These are phyloP conservation scores for Trichomalopsis sarcophagae DNA, from an alignment of 1,140 invertebrate species.

Conservation along the genomic window DNA sequence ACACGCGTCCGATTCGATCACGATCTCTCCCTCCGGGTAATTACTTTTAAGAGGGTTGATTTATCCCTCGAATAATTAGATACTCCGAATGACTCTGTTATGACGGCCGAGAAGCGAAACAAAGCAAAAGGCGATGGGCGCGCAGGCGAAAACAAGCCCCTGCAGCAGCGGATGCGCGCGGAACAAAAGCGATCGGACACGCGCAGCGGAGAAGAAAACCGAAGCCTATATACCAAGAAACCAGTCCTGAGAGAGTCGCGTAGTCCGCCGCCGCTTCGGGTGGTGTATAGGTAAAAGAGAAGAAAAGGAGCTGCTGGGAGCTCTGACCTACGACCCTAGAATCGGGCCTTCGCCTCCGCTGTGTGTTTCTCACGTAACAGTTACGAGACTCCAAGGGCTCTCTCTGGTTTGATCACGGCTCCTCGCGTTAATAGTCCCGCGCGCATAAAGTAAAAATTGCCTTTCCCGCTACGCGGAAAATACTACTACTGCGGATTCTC, in stretches of 20 bases:
- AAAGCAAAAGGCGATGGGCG: not conserved
- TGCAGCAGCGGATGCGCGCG: too few species aligned
- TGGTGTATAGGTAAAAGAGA: slow-evolving; percentile 54
- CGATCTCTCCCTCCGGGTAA: not conserved
- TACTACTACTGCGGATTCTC: not conserved
- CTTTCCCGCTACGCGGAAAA: not conserved
- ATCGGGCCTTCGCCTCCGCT: slow-evolving; percentile 66
- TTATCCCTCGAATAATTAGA: not conserved
- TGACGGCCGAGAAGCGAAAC: not conserved
- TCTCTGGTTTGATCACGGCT: not conserved
- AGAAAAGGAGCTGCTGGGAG: slow-evolving; percentile 62
- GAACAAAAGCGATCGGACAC: too few species aligned
- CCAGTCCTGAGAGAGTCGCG: slow-evolving; percentile 3
- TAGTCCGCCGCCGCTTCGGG: not conserved
- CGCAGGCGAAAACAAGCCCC: not conserved
- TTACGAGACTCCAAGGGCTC: slow-evolving; percentile 55
- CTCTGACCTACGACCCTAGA: slow-evolving; percentile 68
- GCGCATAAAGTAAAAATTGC: slow-evolving; percentile 27
- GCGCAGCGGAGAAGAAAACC: too few species aligned
- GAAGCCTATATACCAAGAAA: slow-evolving; percentile 15
- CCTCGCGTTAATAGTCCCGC: slow-evolving; percentile 18
- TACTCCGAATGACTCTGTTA: not conserved
- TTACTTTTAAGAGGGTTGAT: not conserved
- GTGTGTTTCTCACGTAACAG: slow-evolving; percentile 70
- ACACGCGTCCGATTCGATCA: not conserved